Evolutionary conservation across 2,888 invertebrate species (phyloP), one percentile per base, ranked within the genome.

Genomic region (Cybosia mesomella): DNA sequence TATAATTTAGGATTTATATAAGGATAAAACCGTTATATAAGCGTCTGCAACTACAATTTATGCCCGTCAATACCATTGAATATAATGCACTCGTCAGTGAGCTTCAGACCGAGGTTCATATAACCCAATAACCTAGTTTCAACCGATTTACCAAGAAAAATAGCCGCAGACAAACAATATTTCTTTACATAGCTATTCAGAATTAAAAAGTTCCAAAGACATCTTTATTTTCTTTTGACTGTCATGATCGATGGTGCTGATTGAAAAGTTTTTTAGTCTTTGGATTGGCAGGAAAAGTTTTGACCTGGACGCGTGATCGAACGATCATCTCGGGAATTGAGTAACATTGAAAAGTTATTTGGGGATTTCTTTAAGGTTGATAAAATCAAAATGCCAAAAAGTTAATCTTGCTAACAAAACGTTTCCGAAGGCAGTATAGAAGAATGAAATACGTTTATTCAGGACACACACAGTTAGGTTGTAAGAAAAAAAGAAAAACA

Each of bases 191-290:
- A 64, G n/a, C 11, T 43, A 66, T 59, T 60, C 54, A 54, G 21
- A 22, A 67, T 49, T 57, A 32, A 62, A 61, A 61, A 61, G 57
- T 57, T 57, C 21, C 34, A 34, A 36, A 43, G 54, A 9, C 10
- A 22, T 43, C 18, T 53, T 43, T 7, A 74, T 77, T 80, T 66
- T 39, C 70, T 70, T 69, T 66, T 57, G 64, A 59, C n/a, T 39
- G 49, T 49, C 24, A 36, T 70, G 74, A 71, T 74, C 55, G 64
- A 67, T 54, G 28, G 49, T 36, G 24, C 28, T 60, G 72, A 75
- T 80, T 72, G 78, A 67, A 75, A 77, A 80, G 79, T 77, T 80
- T 77, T 80, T 36, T 54, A 53, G 58, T 55, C 53, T 43, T 13
- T 10, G n/a, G 28, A 62, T 39, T 53, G 28, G 24, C 18, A 2